Conservation (phyloP, 1,140 invertebrate genomes). For the Octopus bimaculoides region DNA sequence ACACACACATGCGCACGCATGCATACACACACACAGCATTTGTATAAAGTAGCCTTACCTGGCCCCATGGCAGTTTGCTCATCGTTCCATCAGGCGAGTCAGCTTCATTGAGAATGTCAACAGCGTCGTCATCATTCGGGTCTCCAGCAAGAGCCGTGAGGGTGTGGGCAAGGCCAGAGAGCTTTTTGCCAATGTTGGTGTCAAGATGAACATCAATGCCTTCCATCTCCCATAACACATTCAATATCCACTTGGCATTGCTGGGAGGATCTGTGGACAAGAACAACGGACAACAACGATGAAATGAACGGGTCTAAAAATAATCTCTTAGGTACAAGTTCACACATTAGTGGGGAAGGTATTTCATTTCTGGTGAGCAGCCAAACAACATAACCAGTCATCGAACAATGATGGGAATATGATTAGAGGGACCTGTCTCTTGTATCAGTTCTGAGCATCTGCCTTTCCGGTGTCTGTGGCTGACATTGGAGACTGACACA, state of each 20-base stretch:
- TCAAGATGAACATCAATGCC: conserved; percentile 96
- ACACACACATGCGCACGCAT: no score
- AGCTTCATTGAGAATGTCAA: conserved; percentile 26
- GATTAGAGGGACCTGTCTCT: no score
- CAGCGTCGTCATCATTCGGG: conserved; percentile 34
- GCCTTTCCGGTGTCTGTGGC: no score
- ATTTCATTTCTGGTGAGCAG: no score
- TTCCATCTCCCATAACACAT: conserved; percentile 99
- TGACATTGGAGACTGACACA: no score
- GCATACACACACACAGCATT: no score
- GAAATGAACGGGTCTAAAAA: no score
- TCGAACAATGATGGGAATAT: no score
- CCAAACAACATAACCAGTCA: no score
- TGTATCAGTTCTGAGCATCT: no score
- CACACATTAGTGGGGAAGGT: no score
- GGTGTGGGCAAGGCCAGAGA: conserved; percentile 89
- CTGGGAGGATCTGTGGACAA: conserved; percentile 60
- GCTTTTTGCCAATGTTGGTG: conserved; percentile 91
- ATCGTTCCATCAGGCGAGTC: conserved; percentile 2
- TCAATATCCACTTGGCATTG: conserved; percentile 97
- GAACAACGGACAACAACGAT: background rate
- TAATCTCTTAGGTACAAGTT: no score
- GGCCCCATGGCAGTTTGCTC: conserved; percentile 3
- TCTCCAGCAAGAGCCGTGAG: conserved; percentile 82
- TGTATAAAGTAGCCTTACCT: background rate